Evolutionary conservation across 2,888 invertebrate species (phyloP), one percentile per base, ranked within the genome.

Genomic region (Cartodere bifasciata): DNA sequence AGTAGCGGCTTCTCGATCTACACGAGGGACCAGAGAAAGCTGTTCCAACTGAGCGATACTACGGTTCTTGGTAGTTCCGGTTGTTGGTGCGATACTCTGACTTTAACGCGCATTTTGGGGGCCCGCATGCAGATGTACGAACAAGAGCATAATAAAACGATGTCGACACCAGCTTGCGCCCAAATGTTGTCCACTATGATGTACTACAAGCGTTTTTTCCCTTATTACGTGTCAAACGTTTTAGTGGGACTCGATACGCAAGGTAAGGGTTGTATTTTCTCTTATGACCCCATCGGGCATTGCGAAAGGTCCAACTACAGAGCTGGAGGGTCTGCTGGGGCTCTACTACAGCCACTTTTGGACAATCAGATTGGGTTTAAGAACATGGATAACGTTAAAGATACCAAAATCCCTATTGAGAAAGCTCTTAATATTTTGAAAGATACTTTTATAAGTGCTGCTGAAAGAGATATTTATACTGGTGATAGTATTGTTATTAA

Each of bases 261-360:
- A 39, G 97, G 94, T 3, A 84, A 86, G 54, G 98, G 98, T 5
- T 84, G 84, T 46, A 83, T 98, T 4, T 98, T 81, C 64, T 86
- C 86, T 51, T 99, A 95, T 57, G 98, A 99, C 60, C 97, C 97
- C 0, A 84, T 98, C 42, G 98, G 98, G 0, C 91, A 92, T 50
- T 86, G 84, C 48, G 94, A 94, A 57, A 71, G 80, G 35, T 72
- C 80, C 1, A 75, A 67, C 7, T 97, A 80, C 58, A 73, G 82
- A 41, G 92, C 94, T 7, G 85, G 85, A 1, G 98, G 98, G 15
- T 85, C 91, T 2, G 84, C 94, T 0, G 86, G 86, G 2, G 74
- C 85, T 2, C 64, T 95, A 48, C 64, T 98, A 39, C 94, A 95
- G 55, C 95, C 98, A 0, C 70, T 98, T 13, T 69, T 98, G 23